phyloP scores from a whole-genome alignment of 2,888 invertebrate species.

The Empis stercorea region DNA sequence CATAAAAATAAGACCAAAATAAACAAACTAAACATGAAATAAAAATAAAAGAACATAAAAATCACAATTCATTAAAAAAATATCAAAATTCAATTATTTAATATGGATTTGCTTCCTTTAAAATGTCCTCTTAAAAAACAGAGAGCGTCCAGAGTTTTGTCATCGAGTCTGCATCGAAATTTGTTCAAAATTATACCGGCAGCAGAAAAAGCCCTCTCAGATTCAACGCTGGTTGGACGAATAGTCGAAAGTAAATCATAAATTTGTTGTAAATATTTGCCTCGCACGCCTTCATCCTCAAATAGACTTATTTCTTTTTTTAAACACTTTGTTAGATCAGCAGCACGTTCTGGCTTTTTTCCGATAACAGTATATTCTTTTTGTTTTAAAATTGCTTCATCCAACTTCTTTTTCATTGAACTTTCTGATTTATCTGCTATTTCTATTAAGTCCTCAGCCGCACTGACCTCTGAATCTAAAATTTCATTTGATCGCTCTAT shows the following conservation, averaged over 20 bases:
- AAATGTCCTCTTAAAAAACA: background rate
- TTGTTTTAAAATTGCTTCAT: background rate
- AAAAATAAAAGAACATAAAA: too few relatives aligned
- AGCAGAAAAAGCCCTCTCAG: background rate
- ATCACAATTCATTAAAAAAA: too few relatives aligned
- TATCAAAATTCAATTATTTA: background rate
- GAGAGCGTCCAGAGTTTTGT: background rate
- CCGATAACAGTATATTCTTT: background rate
- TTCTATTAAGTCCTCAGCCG: background rate
- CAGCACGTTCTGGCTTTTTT: background rate
- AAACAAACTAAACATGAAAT: too few relatives aligned
- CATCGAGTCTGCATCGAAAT: background rate
- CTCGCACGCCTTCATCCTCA: too few relatives aligned
- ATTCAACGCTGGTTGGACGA: background rate
- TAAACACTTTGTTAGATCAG: too few relatives aligned
- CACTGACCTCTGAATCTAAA: background rate
- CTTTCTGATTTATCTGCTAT: background rate
- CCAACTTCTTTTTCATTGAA: too few relatives aligned
- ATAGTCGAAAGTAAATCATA: background rate
- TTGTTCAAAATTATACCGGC: slow-evolving; percentile 1
- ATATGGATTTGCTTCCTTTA: background rate
- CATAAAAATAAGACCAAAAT: too few relatives aligned
- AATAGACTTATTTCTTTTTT: too few relatives aligned
- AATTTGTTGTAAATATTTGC: background rate
- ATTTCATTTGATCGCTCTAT: background rate